Conservation (phyloP, 2,888 invertebrate genomes). For the Cheilosia pagana region DNA sequence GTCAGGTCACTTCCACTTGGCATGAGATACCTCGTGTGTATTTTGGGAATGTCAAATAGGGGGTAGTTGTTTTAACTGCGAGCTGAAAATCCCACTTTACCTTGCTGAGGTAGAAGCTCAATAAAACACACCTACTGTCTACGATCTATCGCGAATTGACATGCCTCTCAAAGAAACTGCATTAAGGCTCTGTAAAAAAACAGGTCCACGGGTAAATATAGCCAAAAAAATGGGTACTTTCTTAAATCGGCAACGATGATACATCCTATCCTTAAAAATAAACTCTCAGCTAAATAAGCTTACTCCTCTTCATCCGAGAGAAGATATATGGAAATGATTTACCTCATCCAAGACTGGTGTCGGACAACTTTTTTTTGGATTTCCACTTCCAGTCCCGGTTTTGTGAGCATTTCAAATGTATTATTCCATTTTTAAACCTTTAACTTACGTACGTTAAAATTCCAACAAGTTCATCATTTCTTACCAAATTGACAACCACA, state of each 20-base stretch:
- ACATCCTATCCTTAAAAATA: slow-evolving; percentile 10
- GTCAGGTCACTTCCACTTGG: too few species aligned
- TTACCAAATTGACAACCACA: not conserved
- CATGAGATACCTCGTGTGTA: too few species aligned
- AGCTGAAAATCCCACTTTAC: too few species aligned
- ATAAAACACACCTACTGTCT: too few species aligned
- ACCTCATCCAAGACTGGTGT: slow-evolving; percentile 1
- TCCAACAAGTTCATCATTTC: slow-evolving; percentile 55
- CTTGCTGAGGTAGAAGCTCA: too few species aligned
- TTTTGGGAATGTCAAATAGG: too few species aligned
- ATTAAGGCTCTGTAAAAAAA: too few species aligned
- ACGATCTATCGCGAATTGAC: too few species aligned
- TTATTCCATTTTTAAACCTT: slow-evolving; percentile 24
- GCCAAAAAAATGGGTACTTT: not conserved
- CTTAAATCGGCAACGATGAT: slow-evolving; percentile 9
- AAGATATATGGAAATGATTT: slow-evolving; percentile 3
- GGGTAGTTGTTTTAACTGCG: too few species aligned
- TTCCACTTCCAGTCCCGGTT: not conserved
- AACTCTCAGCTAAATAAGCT: not conserved
- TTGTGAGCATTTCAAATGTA: not conserved
- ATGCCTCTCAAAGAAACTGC: too few species aligned
- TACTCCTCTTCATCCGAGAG: not conserved
- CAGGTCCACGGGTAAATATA: not conserved
- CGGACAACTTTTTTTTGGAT: not conserved
- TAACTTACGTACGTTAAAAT: slow-evolving; percentile 31